These are phyloP conservation scores for Eupelmus urozonus DNA, from an alignment of 2,888 invertebrate species.

Conservation along the genomic window DNA sequence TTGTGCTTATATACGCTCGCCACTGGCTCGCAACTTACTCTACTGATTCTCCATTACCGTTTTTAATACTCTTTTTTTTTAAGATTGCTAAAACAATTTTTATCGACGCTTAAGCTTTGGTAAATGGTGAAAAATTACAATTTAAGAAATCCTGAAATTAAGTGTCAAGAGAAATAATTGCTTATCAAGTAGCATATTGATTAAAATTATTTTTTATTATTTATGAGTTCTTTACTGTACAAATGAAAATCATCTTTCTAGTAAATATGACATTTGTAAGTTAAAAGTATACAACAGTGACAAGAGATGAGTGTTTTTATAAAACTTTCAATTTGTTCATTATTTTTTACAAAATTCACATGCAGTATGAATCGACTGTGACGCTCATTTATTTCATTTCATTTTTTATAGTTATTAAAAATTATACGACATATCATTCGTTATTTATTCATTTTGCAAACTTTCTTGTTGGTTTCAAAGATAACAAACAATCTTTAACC, in stretches of 20 bases:
- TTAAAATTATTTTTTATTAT: constrained; percentile 19
- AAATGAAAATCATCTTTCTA: constrained; percentile 24
- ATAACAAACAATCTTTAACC: not conserved
- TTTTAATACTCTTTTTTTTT: too few relatives aligned
- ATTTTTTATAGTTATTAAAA: too few relatives aligned
- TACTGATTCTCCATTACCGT: too few relatives aligned
- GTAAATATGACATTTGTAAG: constrained; percentile 20
- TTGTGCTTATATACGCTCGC: too few relatives aligned
- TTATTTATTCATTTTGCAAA: too few relatives aligned
- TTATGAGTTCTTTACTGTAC: not conserved
- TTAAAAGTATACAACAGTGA: not conserved
- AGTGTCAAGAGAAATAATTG: not conserved
- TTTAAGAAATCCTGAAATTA: too few relatives aligned
- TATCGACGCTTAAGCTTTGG: too few relatives aligned
- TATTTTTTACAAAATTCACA: not conserved
- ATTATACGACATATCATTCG: too few relatives aligned
- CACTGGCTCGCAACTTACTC: too few relatives aligned
- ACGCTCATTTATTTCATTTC: not conserved
- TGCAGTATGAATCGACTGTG: not conserved
- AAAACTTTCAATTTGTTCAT: constrained; percentile 26
- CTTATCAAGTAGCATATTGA: not conserved
- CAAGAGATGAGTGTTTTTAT: not conserved
- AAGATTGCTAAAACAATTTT: too few relatives aligned
- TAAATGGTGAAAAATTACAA: too few relatives aligned
- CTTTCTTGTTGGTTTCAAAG: too few relatives aligned